Percentiles rank a stretch among this genome's conserved stretches.
Evolutionary conservation across 2,888 invertebrate species (phyloP).

Genomic region (Cephonodes hylas): DNA sequence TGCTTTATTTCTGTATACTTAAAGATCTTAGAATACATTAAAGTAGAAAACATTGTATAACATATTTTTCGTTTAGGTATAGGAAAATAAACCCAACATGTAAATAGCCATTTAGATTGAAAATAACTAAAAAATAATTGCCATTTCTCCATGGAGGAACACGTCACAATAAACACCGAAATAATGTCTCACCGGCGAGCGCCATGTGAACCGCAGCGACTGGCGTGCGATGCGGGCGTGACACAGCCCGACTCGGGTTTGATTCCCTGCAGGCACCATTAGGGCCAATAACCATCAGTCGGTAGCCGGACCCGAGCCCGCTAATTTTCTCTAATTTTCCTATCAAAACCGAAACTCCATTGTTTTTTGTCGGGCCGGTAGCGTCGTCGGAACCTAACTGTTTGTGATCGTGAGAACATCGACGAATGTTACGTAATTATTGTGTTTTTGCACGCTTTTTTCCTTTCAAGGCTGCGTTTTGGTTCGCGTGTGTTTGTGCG

Average conservation of each 20-base stretch:
- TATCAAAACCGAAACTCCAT: constrained; percentile 73
- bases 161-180: background rate
- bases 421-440: constrained; percentile 59
- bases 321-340: constrained; percentile 81
- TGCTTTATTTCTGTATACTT: too few species aligned
- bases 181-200: background rate
- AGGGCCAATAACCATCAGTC: constrained; percentile 76
- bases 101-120: too few species aligned
- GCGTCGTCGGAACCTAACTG: constrained; percentile 55
- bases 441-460: constrained; percentile 31
- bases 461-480: constrained; percentile 48
- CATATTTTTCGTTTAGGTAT: background rate
- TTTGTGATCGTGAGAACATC: constrained; percentile 67
- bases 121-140: too few species aligned
- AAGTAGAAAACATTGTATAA: too few species aligned
- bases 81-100: too few species aligned
- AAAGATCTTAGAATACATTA: too few species aligned
- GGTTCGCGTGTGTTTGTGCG: constrained; percentile 49
- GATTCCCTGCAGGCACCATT: constrained; percentile 75
- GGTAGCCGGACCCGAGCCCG: constrained; percentile 66
- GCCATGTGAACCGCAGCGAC: constrained; percentile 56
- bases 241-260: constrained; percentile 56
- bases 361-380: constrained; percentile 60
- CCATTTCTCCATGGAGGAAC: background rate
- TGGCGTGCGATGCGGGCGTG: constrained; percentile 70